Base-by-base conservation (phyloP, 2,888 invertebrate genomes). In the Acronicta alni region DNA sequence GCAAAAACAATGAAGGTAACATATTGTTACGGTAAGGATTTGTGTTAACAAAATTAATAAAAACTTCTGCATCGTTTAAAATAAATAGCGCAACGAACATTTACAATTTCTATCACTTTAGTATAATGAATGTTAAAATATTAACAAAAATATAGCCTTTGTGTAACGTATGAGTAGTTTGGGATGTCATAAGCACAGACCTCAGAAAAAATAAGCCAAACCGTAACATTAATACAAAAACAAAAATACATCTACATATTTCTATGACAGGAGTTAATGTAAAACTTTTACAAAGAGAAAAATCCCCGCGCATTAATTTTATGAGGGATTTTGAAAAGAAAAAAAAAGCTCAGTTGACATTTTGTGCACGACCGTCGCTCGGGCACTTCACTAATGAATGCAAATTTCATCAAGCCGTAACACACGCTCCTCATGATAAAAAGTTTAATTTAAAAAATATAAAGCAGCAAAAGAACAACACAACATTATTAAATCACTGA, bases 341-440 rank as follows among this genome's bases (percentile, higher is more conserved):
- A 64, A 76, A 70, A 69, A 77, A 72, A 62, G 55, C 49, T 10
- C 60, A 55, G 74, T 72, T 74, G 69, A 78, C 77, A 79, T 80
- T 81, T 80, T 76, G 76, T 78, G 74, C 73, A 75, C 72, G 74
- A 65, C 61, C 72, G 67, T 56, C 65, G 61, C 80, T 73, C 68
- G 72, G 72, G 67, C 83, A 86, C 85, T 88, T 83, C 74, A 80
- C 87, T 91, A 91, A 91, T 90, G 89, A 91, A 91, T 91, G 91
- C 88, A 90, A 91, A 92, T 91, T 91, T 89, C 85, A 90, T 89
- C 85, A 90, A 82, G 81, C 83, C 76, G 77, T 75, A 75, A 87
- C 85, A 86, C 83, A 87, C 85, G 85, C 75, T 80, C 75, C 79
- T 81, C 82, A 82, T 86, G 83, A 81, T 83, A 81, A 87, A 87